Conservation (phyloP, 2,797 vertebrate genomes). For the Sebastes hubbsi region DNA sequence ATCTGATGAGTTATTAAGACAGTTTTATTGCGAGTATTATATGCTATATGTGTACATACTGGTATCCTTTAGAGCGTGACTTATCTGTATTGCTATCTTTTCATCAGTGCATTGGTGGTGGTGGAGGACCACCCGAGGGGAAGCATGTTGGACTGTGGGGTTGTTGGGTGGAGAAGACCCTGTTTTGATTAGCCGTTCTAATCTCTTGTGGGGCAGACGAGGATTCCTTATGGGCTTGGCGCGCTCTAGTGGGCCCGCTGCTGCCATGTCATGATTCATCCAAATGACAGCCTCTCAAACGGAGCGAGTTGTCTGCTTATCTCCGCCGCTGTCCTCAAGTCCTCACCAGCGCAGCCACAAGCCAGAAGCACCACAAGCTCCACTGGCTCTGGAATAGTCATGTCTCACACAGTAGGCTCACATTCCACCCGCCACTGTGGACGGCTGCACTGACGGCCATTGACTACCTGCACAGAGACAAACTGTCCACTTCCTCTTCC, state of each 20-base stretch:
- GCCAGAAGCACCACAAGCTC: slow-evolving; percentile 52
- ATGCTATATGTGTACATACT: slow-evolving; percentile 39
- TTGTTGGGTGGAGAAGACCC: slow-evolving; percentile 62
- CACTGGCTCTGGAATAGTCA: slow-evolving; percentile 61
- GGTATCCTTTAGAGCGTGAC: slow-evolving; percentile 26
- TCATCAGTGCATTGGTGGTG: slow-evolving; percentile 42
- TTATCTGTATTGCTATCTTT: slow-evolving; percentile 49
- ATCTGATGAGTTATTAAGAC: slow-evolving; percentile 51
- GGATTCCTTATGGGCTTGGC: slow-evolving; percentile 70
- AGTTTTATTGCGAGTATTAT: slow-evolving; percentile 58
- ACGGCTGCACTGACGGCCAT: slow-evolving; percentile 52
- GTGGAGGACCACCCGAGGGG: slow-evolving; percentile 58
- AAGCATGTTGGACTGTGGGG: slow-evolving; percentile 45
- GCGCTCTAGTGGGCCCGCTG: slow-evolving; percentile 58
- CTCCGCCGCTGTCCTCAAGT: slow-evolving; percentile 55
- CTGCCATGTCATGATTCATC: slow-evolving; percentile 72
- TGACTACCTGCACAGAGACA: slow-evolving; percentile 59
- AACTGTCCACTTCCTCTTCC: slow-evolving; percentile 55
- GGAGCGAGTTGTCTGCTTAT: slow-evolving; percentile 63
- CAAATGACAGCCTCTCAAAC: slow-evolving; percentile 52
- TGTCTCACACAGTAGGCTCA: slow-evolving; percentile 76
- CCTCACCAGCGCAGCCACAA: slow-evolving; percentile 54
- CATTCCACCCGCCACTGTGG: slow-evolving; percentile 80
- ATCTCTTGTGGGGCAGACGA: slow-evolving; percentile 58
- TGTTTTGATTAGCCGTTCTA: slow-evolving; percentile 72